phyloP scores from a whole-genome alignment of 2,797 vertebrate species.

The Gephyroberyx darwinii region DNA sequence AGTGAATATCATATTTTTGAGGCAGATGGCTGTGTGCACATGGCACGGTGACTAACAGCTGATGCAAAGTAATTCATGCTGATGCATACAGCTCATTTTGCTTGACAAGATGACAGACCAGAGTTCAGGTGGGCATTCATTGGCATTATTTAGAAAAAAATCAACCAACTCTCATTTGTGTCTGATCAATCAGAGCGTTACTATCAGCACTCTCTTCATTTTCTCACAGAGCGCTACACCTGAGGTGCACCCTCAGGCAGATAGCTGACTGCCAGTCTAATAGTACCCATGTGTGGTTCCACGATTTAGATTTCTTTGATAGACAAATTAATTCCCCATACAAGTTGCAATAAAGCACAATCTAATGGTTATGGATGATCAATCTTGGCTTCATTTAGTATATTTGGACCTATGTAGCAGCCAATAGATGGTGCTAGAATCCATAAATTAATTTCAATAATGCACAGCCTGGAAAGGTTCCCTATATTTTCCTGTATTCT shows the following conservation, averaged over 20 bases:
- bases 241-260: constrained; percentile 52
- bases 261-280: constrained; percentile 43
- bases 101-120: constrained; percentile 22
- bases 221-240: constrained; percentile 54
- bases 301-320: constrained; percentile 52
- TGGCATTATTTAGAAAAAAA: constrained; percentile 20
- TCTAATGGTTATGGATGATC: constrained; percentile 33
- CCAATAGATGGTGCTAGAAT: constrained; percentile 12
- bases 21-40: constrained; percentile 31
- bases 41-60: constrained; percentile 25
- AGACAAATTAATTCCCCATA: constrained; percentile 50
- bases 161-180: constrained; percentile 1
- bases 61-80: constrained; percentile 1
- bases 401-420: neutral
- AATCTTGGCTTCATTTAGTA: constrained; percentile 22
- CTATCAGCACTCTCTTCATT: constrained; percentile 30
- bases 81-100: constrained; percentile 22
- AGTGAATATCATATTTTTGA: constrained; percentile 7
- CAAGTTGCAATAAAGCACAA: constrained; percentile 32
- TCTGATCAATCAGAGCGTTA: constrained; percentile 19
- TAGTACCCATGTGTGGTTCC: constrained; percentile 28
- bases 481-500: neutral
- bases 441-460: constrained; percentile 13
- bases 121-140: constrained; percentile 15
- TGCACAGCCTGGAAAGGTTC: neutral